A percentile compares a stretch with the other conserved stretches of the same genome.
These are phyloP conservation scores for Drosophila pegasa DNA, from an alignment of 2,888 invertebrate species.

Conservation along the genomic window DNA sequence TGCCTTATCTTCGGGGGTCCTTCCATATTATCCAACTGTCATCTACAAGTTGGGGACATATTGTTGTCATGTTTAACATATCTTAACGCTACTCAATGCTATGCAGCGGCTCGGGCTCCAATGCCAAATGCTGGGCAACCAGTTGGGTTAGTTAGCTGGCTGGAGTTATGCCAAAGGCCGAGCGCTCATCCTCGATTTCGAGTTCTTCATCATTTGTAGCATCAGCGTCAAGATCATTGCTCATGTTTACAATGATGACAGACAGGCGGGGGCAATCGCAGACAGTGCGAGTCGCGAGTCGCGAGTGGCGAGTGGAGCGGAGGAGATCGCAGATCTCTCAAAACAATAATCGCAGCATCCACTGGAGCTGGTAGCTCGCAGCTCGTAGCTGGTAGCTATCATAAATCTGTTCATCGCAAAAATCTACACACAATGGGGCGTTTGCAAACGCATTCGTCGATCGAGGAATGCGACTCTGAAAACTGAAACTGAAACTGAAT, in stretches of 20 bases:
- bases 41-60: conserved; percentile 73
- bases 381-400: conserved; percentile 66
- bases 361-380: conserved; percentile 7
- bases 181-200: conserved; percentile 69
- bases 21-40: conserved; percentile 45
- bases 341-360: conserved; percentile 16
- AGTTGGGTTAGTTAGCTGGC: conserved; percentile 47
- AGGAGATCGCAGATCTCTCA: conserved; percentile 22
- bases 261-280: conserved; percentile 54
- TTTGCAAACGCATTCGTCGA: conserved; percentile 76
- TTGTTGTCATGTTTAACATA: conserved; percentile 83
- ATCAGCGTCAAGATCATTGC: conserved; percentile 84
- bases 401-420: conserved; percentile 80
- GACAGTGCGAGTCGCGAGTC: conserved; percentile 5
- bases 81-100: conserved; percentile 73
- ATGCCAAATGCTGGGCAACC: conserved; percentile 41
- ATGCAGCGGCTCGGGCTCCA: conserved; percentile 41
- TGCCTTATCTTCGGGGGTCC: neutral
- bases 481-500: conserved; percentile 47
- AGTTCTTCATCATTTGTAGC: conserved; percentile 84
- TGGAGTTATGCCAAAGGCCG: conserved; percentile 39
- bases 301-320: neutral
- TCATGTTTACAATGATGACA: conserved; percentile 84
- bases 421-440: conserved; percentile 83
- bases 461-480: conserved; percentile 54